Evolutionary conservation across 2,113 vertebrate species (phyloP), one percentile per base, ranked within the genome.

Genomic region (Epinephelus moara): DNA sequence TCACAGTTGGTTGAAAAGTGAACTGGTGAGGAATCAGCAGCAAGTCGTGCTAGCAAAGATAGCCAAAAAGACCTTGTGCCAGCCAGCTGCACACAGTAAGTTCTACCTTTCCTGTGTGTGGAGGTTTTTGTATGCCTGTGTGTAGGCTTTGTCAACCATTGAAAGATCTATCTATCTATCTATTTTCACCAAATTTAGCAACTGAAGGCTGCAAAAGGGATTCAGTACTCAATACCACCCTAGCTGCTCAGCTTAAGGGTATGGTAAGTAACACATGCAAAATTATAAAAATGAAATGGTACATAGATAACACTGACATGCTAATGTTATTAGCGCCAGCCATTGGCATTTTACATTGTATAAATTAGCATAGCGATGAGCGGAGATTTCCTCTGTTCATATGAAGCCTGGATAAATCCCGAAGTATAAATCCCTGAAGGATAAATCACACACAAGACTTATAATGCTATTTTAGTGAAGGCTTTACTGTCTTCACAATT

Each of bases 1-100:
- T 84, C 56, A 61, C 67, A 66, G 68, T 33, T 52, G 45, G 27
- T 27, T 73, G 50, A 76, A 60, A 72, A 63, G 23, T 49, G 42
- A 53, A 71, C 23, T 19, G 25, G 70, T 53, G 53, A 80, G 62
- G 47, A 86, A 84, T 55, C 12, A 7, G 21, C 53, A 63, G 70
- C 45, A 12, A 11, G 59, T 25, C 53, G 64, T 33, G 27, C 37
- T 12, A 33, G 61, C 40, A 27, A 67, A 57, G 21, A 55, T 40
- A 0, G 0, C 18, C 8, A 8, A 72, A 66, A 12, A 52, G 50
- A 40, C n/a, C 11, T 37, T 2, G 1, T 23, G 53, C 23, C 62
- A 37, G 13, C 42, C 59, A 37, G 47, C 71, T 37, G 10, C 19
- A 27, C 19, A 13, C 5, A 53, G 19, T 1, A 4, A 21, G 12